Conservation (phyloP, 2,888 invertebrate species). For the Malthinus flaveolus region DNA sequence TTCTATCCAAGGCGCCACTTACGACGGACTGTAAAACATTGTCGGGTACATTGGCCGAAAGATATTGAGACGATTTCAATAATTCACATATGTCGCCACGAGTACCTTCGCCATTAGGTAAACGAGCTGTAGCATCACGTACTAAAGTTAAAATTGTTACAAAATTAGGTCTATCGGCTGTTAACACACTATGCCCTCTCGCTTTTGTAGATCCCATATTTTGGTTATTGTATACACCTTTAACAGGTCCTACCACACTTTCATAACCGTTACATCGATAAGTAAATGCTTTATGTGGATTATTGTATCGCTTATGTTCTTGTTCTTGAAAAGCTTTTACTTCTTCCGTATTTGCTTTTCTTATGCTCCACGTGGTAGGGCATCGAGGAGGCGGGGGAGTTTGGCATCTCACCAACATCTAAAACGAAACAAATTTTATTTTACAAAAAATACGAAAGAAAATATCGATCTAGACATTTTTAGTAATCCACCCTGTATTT, state of each 20-base stretch:
- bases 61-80: conserved; percentile 68
- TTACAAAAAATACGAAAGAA: not conserved
- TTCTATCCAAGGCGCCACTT: conserved; percentile 85
- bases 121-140: conserved; percentile 89
- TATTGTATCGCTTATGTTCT: conserved; percentile 82
- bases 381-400: conserved; percentile 65
- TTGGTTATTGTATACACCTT: conserved; percentile 74
- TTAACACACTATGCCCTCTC: conserved; percentile 82
- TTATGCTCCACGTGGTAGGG: conserved; percentile 82
- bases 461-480: too few species aligned
- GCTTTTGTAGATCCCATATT: conserved; percentile 64
- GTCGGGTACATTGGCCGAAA: conserved; percentile 60
- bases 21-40: conserved; percentile 80
- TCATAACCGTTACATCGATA: conserved; percentile 64
- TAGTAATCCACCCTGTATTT: too few species aligned
- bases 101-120: conserved; percentile 94
- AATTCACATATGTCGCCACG: conserved; percentile 89
- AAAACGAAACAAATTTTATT: not conserved
- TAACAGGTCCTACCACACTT: conserved; percentile 56
- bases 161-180: conserved; percentile 82
- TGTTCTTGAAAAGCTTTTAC: conserved; percentile 75
- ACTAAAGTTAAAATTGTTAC: conserved; percentile 89
- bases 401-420: conserved; percentile 40
- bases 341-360: conserved; percentile 77
- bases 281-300: conserved; percentile 90